These are phyloP conservation scores for Meloidogyne hapla DNA, from an alignment of 1,140 invertebrate species.

Conservation along the genomic window DNA sequence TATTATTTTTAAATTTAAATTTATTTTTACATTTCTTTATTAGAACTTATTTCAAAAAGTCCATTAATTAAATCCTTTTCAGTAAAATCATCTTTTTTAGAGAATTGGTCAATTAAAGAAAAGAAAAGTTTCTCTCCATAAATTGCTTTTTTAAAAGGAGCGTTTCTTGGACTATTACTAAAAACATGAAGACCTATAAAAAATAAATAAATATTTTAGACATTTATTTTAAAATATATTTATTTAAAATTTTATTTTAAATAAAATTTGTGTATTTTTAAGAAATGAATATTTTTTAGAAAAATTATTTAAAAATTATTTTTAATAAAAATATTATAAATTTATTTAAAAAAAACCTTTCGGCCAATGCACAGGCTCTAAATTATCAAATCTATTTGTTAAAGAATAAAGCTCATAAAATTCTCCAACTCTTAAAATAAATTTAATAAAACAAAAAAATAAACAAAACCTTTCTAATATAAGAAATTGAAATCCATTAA, in stretches of 20 bases:
- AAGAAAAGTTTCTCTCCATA: conserved; percentile 40
- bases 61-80: conserved; percentile 37
- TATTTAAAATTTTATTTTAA: no score
- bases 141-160: conserved; percentile 49
- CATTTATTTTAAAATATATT: no score
- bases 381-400: conserved; percentile 35
- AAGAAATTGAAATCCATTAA: conserved; percentile 51
- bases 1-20: background rate
- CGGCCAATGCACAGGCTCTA: conserved; percentile 40
- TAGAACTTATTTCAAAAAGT: conserved; percentile 34
- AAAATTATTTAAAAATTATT: conserved; percentile 10
- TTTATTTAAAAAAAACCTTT: conserved; percentile 26
- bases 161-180: conserved; percentile 42
- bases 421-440: background rate
- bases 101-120: conserved; percentile 13
- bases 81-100: background rate
- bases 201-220: no score
- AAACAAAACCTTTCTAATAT: conserved; percentile 40
- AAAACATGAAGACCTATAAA: conserved; percentile 41
- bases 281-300: no score
- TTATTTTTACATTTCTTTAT: conserved; percentile 16
- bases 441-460: background rate
- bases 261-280: no score
- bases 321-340: no score
- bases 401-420: conserved; percentile 18